Conservation (phyloP, 2,113 vertebrate genomes). For the Candoia aspera region DNA sequence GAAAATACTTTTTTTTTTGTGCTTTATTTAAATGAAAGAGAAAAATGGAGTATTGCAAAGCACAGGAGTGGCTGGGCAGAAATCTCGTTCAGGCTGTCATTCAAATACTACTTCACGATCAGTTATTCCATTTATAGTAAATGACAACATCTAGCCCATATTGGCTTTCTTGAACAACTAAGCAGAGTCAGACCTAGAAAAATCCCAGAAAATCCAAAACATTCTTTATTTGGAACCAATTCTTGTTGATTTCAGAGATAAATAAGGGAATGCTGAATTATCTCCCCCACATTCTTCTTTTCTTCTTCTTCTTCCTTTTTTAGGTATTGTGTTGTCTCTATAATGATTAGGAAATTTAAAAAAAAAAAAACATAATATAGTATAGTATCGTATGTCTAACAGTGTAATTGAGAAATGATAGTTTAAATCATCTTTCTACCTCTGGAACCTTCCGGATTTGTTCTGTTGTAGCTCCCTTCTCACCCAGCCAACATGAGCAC, state of each 20-base stretch:
- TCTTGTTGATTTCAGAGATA: not conserved
- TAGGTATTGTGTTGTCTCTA: not conserved
- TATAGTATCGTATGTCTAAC: conserved; percentile 44
- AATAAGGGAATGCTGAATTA: not conserved
- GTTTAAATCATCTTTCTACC: not conserved
- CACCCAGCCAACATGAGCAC: not conserved
- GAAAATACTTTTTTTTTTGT: not conserved
- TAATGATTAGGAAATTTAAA: not conserved
- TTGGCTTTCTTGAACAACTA: not conserved
- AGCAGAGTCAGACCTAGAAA: not conserved
- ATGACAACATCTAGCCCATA: not conserved
- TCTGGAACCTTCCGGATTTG: not conserved
- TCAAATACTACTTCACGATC: not conserved
- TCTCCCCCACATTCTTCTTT: not conserved
- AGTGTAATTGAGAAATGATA: conserved; percentile 43
- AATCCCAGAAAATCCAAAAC: not conserved
- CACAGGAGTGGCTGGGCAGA: conserved; percentile 9
- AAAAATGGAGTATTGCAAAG: not conserved
- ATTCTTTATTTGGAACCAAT: conserved; percentile 9
- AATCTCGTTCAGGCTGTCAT: not conserved
- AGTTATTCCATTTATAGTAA: not conserved
- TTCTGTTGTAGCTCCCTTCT: not conserved
- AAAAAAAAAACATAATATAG: not conserved
- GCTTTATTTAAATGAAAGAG: not conserved
- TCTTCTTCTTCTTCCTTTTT: conserved; percentile 4